Conservation (phyloP, 1,140 invertebrate species). For the Drosophila kohkoa region DNA sequence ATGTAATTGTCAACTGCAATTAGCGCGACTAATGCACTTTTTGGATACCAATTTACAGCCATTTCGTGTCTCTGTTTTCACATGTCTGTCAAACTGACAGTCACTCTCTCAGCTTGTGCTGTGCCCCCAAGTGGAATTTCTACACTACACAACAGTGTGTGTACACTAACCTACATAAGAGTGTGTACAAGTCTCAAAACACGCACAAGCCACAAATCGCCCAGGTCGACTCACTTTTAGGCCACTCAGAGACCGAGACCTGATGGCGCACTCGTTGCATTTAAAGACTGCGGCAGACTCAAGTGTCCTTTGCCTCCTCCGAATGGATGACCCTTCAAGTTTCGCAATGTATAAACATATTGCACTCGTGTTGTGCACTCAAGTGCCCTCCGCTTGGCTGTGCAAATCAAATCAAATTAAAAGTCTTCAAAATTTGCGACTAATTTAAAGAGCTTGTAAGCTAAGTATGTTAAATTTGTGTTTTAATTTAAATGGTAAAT, state of each 20-base stretch:
- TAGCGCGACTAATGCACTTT: slow-evolving; percentile 64
- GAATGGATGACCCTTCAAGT: slow-evolving; percentile 64
- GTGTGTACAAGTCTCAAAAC: background rate
- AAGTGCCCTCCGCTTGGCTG: slow-evolving; percentile 42
- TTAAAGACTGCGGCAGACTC: slow-evolving; percentile 64
- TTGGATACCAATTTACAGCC: slow-evolving; percentile 52
- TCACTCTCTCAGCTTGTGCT: slow-evolving; percentile 6
- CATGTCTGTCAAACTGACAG: slow-evolving; percentile 48
- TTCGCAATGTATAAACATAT: slow-evolving; percentile 35
- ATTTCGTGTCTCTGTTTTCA: slow-evolving; percentile 15
- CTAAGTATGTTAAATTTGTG: background rate
- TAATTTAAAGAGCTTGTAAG: background rate
- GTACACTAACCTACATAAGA: slow-evolving; percentile 3
- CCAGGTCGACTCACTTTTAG: slow-evolving; percentile 10
- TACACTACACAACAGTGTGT: background rate
- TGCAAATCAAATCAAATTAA: slow-evolving; percentile 55
- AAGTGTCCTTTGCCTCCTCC: slow-evolving; percentile 47
- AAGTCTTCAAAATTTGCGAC: slow-evolving; percentile 18
- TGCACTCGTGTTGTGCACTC: slow-evolving; percentile 21
- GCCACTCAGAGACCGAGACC: slow-evolving; percentile 50
- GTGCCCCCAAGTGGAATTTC: slow-evolving; percentile 8
- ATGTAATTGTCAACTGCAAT: slow-evolving; percentile 73
- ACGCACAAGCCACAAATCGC: slow-evolving; percentile 34
- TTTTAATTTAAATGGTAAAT: slow-evolving; percentile 5
- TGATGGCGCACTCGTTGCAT: slow-evolving; percentile 46